phyloP scores from a whole-genome alignment of 1,140 invertebrate genomes.

The Euwallacea fornicatus region DNA sequence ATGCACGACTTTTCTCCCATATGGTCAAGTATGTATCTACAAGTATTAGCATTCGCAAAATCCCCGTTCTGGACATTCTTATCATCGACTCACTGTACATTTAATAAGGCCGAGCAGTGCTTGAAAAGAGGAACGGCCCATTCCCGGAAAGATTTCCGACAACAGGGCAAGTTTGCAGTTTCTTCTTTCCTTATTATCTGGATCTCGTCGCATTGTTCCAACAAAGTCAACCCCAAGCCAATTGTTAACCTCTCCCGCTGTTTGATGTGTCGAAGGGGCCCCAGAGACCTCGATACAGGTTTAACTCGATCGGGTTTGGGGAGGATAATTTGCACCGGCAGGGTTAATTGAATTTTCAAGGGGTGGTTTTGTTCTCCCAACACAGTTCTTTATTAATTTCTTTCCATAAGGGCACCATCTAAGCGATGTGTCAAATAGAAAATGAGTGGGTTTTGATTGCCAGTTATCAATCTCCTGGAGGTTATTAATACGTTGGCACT shows the following conservation, averaged over 20 bases:
- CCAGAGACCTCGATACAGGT: constrained; percentile 25
- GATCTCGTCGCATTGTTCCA: constrained; percentile 24
- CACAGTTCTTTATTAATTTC: background rate
- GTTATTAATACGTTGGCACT: constrained; percentile 23
- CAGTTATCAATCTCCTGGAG: constrained; percentile 32
- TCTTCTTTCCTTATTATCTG: constrained; percentile 26
- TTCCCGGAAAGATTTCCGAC: background rate
- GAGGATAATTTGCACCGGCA: constrained; percentile 24
- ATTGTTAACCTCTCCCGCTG: constrained; percentile 28
- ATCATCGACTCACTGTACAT: no score
- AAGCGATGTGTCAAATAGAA: no score
- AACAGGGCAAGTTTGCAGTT: background rate
- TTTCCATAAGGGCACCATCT: no score
- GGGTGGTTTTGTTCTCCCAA: constrained; percentile 12
- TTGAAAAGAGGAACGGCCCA: no score
- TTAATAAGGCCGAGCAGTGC: no score
- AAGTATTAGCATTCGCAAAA: no score
- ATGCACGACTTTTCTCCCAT: no score
- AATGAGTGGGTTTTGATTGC: constrained; percentile 23
- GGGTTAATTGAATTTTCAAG: constrained; percentile 21
- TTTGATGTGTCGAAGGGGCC: constrained; percentile 29
- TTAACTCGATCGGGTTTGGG: constrained; percentile 19
- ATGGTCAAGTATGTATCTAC: no score
- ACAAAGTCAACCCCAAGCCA: constrained; percentile 27
- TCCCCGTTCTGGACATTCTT: no score